A percentile compares a stretch with the other conserved stretches of the same genome.
phyloP scores from a whole-genome alignment of 1,140 invertebrate species.

The Calephelis nemesis region DNA sequence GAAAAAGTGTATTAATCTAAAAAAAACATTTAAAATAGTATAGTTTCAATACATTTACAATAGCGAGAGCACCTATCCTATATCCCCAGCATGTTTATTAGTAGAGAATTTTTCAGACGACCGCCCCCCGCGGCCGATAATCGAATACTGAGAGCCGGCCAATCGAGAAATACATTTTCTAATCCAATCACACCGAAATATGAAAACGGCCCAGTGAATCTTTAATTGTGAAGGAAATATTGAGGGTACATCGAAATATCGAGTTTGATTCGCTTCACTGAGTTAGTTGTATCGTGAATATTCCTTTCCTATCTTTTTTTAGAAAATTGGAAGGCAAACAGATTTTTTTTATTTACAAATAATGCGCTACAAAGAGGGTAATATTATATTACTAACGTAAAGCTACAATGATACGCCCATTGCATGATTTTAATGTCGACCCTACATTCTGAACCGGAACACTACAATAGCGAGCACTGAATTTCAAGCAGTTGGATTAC shows the following conservation, averaged over 20 bases:
- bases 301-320: no score
- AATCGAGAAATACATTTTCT: conserved; percentile 50
- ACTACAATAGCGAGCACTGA: no score
- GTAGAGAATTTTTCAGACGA: conserved; percentile 34
- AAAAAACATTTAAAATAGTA: no score
- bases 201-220: background rate
- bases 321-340: no score
- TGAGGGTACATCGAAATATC: conserved; percentile 3
- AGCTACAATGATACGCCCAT: no score
- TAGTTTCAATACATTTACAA: conserved; percentile 20
- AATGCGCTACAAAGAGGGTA: no score
- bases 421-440: no score
- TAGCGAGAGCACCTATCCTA: background rate
- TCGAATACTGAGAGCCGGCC: conserved; percentile 44
- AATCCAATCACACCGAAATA: conserved; percentile 8
- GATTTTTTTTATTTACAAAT: no score
- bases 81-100: conserved; percentile 27
- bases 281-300: background rate
- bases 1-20: no score
- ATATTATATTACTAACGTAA: no score
- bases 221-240: conserved; percentile 13
- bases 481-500: no score
- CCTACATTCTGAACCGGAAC: no score
- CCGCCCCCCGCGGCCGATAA: conserved; percentile 30
- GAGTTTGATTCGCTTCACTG: background rate